A percentile compares a stretch with the other conserved stretches of the same genome.
phyloP scores from a whole-genome alignment of 1,140 invertebrate species.

The Anthonomus grandis region DNA sequence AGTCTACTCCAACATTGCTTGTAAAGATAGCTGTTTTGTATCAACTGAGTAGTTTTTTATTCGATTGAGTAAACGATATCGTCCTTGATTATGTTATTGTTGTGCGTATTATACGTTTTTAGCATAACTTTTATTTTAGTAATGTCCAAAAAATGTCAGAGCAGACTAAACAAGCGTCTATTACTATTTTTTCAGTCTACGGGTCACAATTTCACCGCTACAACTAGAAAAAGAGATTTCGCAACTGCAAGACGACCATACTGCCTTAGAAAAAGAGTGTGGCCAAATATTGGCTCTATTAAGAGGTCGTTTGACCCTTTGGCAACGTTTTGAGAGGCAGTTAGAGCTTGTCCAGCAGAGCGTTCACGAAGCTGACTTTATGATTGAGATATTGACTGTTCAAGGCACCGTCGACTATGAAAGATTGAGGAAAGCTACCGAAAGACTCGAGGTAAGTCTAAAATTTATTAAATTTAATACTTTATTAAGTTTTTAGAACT shows the following conservation, averaged over 20 bases:
- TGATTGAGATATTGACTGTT: constrained; percentile 77
- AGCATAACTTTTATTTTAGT: no score
- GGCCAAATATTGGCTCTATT: constrained; percentile 62
- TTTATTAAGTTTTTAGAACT: no score
- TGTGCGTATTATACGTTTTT: no score
- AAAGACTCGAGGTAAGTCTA: constrained; percentile 69
- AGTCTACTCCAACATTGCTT: no score
- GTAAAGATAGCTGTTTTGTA: no score
- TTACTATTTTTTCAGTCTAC: no score
- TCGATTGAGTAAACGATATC: no score
- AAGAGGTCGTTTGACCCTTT: constrained; percentile 62
- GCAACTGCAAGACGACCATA: constrained; percentile 67
- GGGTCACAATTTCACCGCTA: constrained; percentile 69
- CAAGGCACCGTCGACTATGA: constrained; percentile 79
- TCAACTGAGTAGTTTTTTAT: no score
- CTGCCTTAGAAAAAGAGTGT: constrained; percentile 65
- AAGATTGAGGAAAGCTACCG: constrained; percentile 72
- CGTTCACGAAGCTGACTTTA: constrained; percentile 77
- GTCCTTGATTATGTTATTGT: no score
- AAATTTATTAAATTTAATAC: no score
- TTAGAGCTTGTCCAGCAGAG: constrained; percentile 74
- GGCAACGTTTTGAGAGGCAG: constrained; percentile 71
- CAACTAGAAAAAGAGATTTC: constrained; percentile 72
- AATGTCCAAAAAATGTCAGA: no score
- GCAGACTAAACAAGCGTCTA: no score